Conservation (phyloP, 2,797 vertebrate genomes). For the Sebastes dallii region DNA sequence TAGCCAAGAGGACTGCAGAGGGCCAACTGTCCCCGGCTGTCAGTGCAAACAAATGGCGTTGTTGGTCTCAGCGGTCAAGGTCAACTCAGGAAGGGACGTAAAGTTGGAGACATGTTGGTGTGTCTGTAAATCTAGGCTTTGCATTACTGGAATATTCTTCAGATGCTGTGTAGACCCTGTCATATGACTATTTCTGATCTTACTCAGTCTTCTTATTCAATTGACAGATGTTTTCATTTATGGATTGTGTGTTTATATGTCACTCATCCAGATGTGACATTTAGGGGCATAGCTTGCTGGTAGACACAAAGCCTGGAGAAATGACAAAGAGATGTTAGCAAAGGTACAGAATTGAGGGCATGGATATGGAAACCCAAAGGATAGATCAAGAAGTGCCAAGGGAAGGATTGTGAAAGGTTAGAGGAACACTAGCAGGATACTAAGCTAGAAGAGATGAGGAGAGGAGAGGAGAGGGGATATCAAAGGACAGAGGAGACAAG, state of each 20-base stretch:
- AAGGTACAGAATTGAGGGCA: constrained; percentile 14
- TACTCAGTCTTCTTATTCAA: neutral
- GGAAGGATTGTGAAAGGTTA: constrained; percentile 61
- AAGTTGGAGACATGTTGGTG: neutral
- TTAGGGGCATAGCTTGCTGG: neutral
- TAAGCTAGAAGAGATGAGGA: neutral
- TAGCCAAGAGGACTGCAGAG: constrained; percentile 21
- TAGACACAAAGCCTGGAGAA: constrained; percentile 29
- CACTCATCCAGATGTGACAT: constrained; percentile 33
- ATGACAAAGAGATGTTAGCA: constrained; percentile 23
- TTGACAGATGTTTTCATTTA: neutral
- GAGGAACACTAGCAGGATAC: constrained; percentile 25
- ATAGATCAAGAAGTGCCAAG: constrained; percentile 36
- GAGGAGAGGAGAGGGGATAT: constrained; percentile 1
- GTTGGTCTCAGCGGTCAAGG: constrained; percentile 49
- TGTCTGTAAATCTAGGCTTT: neutral
- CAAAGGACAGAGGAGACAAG: constrained; percentile 20
- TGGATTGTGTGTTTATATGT: neutral
- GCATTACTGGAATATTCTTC: neutral
- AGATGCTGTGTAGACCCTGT: neutral
- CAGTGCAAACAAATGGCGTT: constrained; percentile 52
- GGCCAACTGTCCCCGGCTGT: constrained; percentile 42
- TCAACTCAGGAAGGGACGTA: constrained; percentile 18
- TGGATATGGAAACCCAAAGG: constrained; percentile 36
- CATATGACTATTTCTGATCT: neutral